Evolutionary conservation across 1,140 invertebrate species (phyloP).

Genomic region (Bombyx mandarina): DNA sequence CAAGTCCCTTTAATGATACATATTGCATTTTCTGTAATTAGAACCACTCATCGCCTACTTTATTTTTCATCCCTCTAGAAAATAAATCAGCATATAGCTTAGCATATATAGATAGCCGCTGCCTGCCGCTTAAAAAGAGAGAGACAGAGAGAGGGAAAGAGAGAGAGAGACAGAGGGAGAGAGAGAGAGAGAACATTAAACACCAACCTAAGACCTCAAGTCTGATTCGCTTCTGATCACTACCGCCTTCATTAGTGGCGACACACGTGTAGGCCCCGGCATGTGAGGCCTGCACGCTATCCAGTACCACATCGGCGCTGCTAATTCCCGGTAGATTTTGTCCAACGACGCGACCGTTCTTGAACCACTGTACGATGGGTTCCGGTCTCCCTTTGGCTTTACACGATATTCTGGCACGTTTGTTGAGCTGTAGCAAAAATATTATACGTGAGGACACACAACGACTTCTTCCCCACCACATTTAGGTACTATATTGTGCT

Average conservation of each 20-base stretch:
- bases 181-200: too few relatives aligned
- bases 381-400: slow-evolving; percentile 36
- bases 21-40: too few relatives aligned
- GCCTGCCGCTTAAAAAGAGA: too few relatives aligned
- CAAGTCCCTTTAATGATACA: too few relatives aligned
- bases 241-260: slow-evolving; percentile 46
- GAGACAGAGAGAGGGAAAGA: too few relatives aligned
- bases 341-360: slow-evolving; percentile 35
- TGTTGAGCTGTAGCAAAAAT: slow-evolving; percentile 28
- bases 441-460: not conserved
- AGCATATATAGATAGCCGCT: too few relatives aligned
- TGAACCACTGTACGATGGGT: slow-evolving; percentile 51
- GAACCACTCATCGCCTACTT: too few relatives aligned
- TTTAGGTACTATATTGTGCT: too few relatives aligned
- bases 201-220: slow-evolving; percentile 52
- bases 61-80: too few relatives aligned
- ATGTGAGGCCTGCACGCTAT: slow-evolving; percentile 21
- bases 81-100: too few relatives aligned
- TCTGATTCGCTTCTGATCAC: slow-evolving; percentile 36
- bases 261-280: slow-evolving; percentile 49
- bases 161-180: too few relatives aligned
- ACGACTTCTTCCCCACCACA: too few relatives aligned
- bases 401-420: slow-evolving; percentile 38
- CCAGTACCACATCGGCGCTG: slow-evolving; percentile 40
- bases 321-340: slow-evolving; percentile 26